phyloP scores from a whole-genome alignment of 2,113 vertebrate species.

The human region GRCh38 chr16:20780001-20780500 shows the following conservation, averaged over 20 bases:
- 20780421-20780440: not conserved
- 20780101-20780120: not conserved
- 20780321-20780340: slow-evolving; percentile 1
- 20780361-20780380: not conserved
- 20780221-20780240: not conserved
- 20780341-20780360: not conserved
- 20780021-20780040: no score
- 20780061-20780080: not conserved
- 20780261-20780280: not conserved
- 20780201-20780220: not conserved
- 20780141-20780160: not conserved
- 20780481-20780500: not conserved
- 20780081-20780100: not conserved
- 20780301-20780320: not conserved
- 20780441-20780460: not conserved
- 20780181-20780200: not conserved
- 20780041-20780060: no score
- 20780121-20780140: not conserved
- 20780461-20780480: not conserved
- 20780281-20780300: not conserved
- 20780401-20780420: not conserved
- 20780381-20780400: not conserved
- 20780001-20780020: no score
- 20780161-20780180: not conserved
- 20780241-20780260: not conserved